Conservation (phyloP, 2,797 vertebrate genomes). For the Natrix natrix region DNA sequence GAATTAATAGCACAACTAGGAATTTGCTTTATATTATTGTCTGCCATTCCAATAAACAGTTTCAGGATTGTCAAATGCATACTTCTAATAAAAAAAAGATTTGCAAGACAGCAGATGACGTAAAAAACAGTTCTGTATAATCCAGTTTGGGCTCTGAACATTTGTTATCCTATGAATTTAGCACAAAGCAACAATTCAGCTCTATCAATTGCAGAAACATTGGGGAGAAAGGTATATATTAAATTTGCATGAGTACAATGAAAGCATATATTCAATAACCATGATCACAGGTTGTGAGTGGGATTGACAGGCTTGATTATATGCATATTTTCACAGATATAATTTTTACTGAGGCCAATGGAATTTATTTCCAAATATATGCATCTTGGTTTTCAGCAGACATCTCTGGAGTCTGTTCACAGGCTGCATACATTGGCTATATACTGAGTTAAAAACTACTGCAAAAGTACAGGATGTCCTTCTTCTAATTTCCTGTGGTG, state of each 20-base stretch:
- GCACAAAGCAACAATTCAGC: background rate
- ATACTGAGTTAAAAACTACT: background rate
- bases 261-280: constrained; percentile 28
- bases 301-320: background rate
- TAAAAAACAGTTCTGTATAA: background rate
- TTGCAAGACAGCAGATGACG: background rate
- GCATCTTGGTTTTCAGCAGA: background rate
- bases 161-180: constrained; percentile 32
- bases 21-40: background rate
- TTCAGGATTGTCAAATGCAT: background rate
- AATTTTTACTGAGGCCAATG: background rate
- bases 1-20: background rate
- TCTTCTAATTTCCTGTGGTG: background rate
- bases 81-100: background rate
- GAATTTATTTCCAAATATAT: background rate
- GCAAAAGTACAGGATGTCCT: background rate
- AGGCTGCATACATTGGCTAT: background rate
- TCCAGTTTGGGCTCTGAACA: constrained; percentile 25
- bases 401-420: background rate
- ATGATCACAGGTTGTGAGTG: background rate
- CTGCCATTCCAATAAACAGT: background rate
- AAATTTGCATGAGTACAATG: constrained; percentile 33
- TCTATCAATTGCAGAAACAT: constrained; percentile 24
- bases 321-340: background rate
- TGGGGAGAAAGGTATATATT: constrained; percentile 39